These are phyloP conservation scores for Caradrina kadenii DNA, from an alignment of 2,888 invertebrate genomes.

Conservation along the genomic window DNA sequence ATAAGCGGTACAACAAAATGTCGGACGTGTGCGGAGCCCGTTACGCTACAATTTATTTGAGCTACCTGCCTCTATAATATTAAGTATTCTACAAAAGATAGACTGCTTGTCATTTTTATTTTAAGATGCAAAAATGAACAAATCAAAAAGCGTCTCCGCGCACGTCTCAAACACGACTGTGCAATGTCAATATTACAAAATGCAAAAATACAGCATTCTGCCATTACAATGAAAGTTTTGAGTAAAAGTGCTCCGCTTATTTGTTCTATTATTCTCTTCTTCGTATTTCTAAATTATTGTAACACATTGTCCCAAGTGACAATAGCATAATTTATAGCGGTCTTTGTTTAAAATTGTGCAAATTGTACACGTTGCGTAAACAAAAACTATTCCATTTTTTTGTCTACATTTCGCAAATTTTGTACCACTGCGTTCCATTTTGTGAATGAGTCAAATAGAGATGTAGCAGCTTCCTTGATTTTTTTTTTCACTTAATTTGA, in stretches of 20 bases:
- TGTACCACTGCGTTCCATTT: slow-evolving; percentile 43
- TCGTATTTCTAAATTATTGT: slow-evolving; percentile 56
- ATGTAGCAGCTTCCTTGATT: slow-evolving; percentile 23
- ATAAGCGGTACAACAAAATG: too few relatives aligned
- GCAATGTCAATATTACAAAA: slow-evolving; percentile 37
- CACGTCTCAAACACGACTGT: slow-evolving; percentile 15
- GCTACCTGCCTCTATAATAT: neutral
- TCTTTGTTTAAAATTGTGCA: slow-evolving; percentile 69
- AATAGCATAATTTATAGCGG: slow-evolving; percentile 62
- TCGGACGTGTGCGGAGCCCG: too few relatives aligned
- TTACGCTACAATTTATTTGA: too few relatives aligned
- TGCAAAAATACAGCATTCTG: slow-evolving; percentile 37
- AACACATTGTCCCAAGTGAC: slow-evolving; percentile 56
- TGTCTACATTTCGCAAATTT: slow-evolving; percentile 58
- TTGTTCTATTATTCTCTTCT: slow-evolving; percentile 56
- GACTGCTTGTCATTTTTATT: slow-evolving; percentile 5
- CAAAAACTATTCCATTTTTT: slow-evolving; percentile 62
- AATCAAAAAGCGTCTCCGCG: slow-evolving; percentile 11
- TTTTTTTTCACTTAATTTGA: slow-evolving; percentile 17
- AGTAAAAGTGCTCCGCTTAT: slow-evolving; percentile 50
- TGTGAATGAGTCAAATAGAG: slow-evolving; percentile 40
- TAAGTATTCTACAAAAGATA: neutral
- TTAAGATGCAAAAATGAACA: slow-evolving; percentile 13
- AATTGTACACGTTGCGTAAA: slow-evolving; percentile 65
- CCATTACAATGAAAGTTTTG: slow-evolving; percentile 53